Evolutionary conservation across 2,113 vertebrate genomes (phyloP), one percentile per base, ranked within the genome.

Genomic region (Pituophis catenifer): DNA sequence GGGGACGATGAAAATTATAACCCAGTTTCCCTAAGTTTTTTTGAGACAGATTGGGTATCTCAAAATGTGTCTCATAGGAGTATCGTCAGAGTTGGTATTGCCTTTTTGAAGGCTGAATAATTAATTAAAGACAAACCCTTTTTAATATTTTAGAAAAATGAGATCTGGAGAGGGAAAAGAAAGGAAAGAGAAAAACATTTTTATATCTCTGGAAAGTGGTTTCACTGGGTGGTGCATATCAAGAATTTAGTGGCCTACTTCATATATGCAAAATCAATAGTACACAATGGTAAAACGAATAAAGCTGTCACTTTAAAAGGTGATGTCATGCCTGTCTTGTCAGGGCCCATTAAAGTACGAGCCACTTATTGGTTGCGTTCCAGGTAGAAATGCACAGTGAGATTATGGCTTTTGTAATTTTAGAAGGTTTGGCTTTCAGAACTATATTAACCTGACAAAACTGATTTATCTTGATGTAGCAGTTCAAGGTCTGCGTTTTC

Each of bases 331-430:
- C 44, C 8, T 93, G 92, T 93, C 87, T 92, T 95, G 91, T 58
- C 95, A 96, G 91, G 33, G 90, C 33, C 86, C 93, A 85, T 95
- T 91, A 13, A 93, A 95, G 94, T 55, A 87, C 91, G 87, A 96
- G 89, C 92, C 90, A 62, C 89, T 11, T 57, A 33, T 94, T 88
- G 96, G 94, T 90, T 86, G 93, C 86, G 13, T 96, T 90, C 94
- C 91, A 95, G 90, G 92, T 93, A 93, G 88, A 96, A 96, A 95
- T 62, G 62, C 33, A 93, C 90, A 94, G 17, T 0, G 24, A 95
- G 87, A 54, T 91, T 97, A 91, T 94, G 29, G 0, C 94, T 97
- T 95, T 95, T 96, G 93, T 94, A 95, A 95, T 93, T 96, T 95
- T 92, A 86, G 93, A 91, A 94, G 92, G 95, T 93, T 94, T 94